Conservation (phyloP, 2,797 vertebrate genomes). For the Pantherophis vulpinus region DNA sequence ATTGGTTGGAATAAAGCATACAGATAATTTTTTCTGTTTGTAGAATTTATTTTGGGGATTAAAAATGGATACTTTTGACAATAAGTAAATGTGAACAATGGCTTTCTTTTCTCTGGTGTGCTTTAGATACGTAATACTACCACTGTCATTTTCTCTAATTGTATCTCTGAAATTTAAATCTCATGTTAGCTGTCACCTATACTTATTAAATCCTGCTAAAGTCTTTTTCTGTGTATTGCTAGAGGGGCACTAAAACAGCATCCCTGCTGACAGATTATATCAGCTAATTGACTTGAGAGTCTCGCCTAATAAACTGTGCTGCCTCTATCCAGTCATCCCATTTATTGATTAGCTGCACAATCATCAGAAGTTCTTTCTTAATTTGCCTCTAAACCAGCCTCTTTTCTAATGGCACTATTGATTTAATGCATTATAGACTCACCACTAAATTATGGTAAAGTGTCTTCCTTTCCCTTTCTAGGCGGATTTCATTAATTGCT, state of each 20-base stretch:
- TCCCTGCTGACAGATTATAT: conserved; percentile 32
- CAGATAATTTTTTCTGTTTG: not conserved
- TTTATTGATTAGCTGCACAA: conserved; percentile 53
- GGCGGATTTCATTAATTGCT: conserved; percentile 17
- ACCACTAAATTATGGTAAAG: not conserved
- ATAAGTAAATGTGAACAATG: not conserved
- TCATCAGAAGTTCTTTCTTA: conserved; percentile 38
- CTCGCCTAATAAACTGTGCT: conserved; percentile 33
- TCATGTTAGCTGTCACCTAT: not conserved
- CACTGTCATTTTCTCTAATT: conserved; percentile 37
- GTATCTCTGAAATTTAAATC: conserved; percentile 39
- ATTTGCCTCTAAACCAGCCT: conserved; percentile 26
- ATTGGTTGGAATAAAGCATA: not conserved
- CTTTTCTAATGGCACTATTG: conserved; percentile 47
- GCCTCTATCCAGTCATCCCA: conserved; percentile 35
- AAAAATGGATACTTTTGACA: not conserved
- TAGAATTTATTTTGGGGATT: not conserved
- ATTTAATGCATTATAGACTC: conserved; percentile 40
- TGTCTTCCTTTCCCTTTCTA: not conserved
- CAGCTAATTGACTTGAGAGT: conserved; percentile 46
- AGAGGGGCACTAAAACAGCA: conserved; percentile 12
- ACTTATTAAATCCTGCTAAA: conserved; percentile 35
- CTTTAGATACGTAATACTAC: not conserved
- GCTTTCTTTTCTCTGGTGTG: not conserved
- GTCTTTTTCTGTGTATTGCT: conserved; percentile 30